Base-by-base conservation (phyloP, 2,113 vertebrate species). In the Sinosuthora webbiana region DNA sequence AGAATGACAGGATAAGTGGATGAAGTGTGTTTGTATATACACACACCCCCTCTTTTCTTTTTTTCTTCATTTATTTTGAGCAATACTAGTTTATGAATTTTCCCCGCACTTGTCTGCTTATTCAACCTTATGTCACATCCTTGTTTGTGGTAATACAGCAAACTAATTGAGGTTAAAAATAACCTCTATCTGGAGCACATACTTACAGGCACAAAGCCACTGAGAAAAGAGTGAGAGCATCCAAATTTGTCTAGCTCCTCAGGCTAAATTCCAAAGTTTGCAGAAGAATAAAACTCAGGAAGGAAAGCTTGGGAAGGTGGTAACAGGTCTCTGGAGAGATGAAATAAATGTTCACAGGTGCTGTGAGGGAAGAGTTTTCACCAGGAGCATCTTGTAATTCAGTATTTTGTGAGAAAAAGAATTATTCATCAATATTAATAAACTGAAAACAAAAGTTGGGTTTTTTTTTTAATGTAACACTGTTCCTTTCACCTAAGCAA, bases 161-260 rank as follows among this genome's bases (percentile, higher is more conserved):
- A 84, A 75, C 39, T 78, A 78, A 67, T 75, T 79, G 47, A 45
- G 33, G 44, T 85, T 93, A 76, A 90, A 90, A 93, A 94, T 83
- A 79, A 85, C 42, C 18, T 63, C 45, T 82, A 39, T 57, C 15
- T 82, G 69, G 74, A 94, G 42, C 90, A 67, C 7, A 2, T 18
- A 47, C 19, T 70, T 57, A 12, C 5, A 84, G 56, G 52, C 52
- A 94, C 77, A 78, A 69, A 84, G 42, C 56, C 64, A 35, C 83
- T 47, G 63, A 79, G 76, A 53, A 83, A 62, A 71, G 50, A 81
- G n/a, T 21, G 33, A 52, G 44, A 30, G 33, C 68, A 55, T 56
- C 37, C 63, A 73, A 80, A 60, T 65, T 90, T 62, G 22, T 57
- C 44, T 41, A 14, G 9, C 24, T 79, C 41, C 70, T 76, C 49